These are phyloP conservation scores for Lamellibrachia satsuma DNA, from an alignment of 2,888 invertebrate species.

Conservation along the genomic window DNA sequence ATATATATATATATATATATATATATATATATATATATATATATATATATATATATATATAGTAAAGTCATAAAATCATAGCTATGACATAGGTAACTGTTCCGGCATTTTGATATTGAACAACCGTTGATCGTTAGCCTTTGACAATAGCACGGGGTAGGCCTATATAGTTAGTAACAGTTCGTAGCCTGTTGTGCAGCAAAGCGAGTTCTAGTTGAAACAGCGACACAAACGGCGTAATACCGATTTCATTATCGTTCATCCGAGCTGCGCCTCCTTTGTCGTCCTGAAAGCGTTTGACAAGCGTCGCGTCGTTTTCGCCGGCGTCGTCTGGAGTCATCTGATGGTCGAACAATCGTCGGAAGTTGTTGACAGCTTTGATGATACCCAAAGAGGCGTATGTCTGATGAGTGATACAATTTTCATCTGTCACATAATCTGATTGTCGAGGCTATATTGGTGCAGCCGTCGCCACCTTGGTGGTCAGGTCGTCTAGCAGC, in stretches of 20 bases:
- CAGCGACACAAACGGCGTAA: neutral
- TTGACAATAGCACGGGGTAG: neutral
- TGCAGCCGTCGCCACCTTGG: neutral
- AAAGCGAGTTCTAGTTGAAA: neutral
- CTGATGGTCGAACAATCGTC: neutral
- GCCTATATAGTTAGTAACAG: too few relatives aligned
- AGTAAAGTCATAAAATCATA: neutral
- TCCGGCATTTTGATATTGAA: neutral
- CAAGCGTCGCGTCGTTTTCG: neutral
- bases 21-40: neutral
- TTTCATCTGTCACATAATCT: neutral
- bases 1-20: neutral
- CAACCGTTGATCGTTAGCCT: neutral
- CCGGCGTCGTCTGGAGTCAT: neutral
- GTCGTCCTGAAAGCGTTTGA: neutral
- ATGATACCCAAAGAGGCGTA: neutral
- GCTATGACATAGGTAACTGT: neutral
- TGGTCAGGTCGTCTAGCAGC: neutral
- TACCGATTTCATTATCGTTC: neutral
- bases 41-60: neutral
- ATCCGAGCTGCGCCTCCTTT: neutral
- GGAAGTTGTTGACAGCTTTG: neutral
- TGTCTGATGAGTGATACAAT: neutral
- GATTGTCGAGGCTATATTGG: neutral
- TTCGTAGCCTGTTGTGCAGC: too few relatives aligned